phyloP scores from a whole-genome alignment of 2,113 vertebrate species.

The Heliornis fulica region DNA sequence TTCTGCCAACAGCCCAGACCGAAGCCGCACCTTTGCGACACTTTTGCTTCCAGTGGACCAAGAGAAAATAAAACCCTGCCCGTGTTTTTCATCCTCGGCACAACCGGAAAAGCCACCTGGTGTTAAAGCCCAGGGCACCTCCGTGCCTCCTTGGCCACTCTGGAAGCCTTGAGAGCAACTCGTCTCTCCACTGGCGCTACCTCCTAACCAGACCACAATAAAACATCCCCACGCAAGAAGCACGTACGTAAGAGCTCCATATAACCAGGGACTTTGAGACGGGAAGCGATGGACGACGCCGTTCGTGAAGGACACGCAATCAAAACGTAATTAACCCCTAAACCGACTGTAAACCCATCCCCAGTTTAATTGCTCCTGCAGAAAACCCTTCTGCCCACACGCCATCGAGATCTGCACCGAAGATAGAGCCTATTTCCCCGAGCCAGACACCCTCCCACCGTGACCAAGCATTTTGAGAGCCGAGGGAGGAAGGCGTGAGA shows the following conservation, averaged over 20 bases:
- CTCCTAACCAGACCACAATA: background rate
- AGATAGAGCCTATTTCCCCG: background rate
- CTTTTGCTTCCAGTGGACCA: background rate
- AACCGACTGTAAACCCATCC: background rate
- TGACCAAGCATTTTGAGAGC: background rate
- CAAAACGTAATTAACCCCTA: background rate
- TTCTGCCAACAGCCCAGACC: background rate
- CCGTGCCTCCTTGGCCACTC: background rate
- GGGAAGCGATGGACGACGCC: background rate
- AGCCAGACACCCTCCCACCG: background rate
- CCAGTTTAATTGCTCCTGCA: background rate
- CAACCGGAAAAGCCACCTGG: background rate
- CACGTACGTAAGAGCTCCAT: rapidly evolving
- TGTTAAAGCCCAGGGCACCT: background rate
- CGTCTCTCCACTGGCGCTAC: background rate
- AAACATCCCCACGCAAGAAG: background rate
- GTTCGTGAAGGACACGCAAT: background rate
- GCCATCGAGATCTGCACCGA: background rate
- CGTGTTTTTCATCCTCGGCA: background rate
- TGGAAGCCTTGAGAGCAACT: background rate
- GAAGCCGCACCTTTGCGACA: background rate
- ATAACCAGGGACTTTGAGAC: background rate
- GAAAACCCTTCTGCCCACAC: background rate
- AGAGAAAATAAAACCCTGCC: background rate
- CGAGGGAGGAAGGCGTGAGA: background rate